Conservation (phyloP, 1,140 invertebrate species). For the Brevipalpus yothersi region DNA sequence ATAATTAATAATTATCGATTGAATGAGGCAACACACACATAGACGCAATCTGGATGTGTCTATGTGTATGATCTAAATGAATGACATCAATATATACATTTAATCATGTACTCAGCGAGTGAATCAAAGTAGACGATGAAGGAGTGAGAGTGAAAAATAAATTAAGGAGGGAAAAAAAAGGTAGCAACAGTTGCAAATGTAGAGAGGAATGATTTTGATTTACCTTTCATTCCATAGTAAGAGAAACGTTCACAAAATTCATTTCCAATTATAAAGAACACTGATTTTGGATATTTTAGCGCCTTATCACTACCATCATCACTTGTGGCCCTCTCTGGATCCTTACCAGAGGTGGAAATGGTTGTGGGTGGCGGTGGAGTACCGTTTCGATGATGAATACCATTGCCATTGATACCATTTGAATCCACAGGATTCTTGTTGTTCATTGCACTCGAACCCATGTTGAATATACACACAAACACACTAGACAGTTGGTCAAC, state of each 20-base stretch:
- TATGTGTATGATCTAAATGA: neutral
- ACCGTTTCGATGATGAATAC: neutral
- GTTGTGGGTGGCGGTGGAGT: neutral
- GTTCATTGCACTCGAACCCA: no score
- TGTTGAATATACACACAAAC: no score
- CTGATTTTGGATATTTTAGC: constrained; percentile 44
- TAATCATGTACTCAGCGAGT: neutral
- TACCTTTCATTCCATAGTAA: constrained; percentile 86
- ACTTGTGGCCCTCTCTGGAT: neutral
- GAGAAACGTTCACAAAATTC: constrained; percentile 92
- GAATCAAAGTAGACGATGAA: neutral
- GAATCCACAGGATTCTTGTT: no score
- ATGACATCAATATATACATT: neutral
- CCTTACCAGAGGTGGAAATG: neutral
- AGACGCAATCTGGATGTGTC: neutral
- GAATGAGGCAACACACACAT: no score
- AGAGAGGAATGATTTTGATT: constrained; percentile 20
- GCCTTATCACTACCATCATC: neutral
- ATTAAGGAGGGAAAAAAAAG: neutral
- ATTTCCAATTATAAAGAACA: constrained; percentile 82
- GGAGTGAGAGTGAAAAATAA: neutral
- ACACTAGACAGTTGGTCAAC: no score
- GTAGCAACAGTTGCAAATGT: neutral
- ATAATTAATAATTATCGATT: no score
- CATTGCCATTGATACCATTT: no score